Evolutionary conservation across 2,888 invertebrate species (phyloP), one percentile per base, ranked within the genome.

Genomic region (Ceramica pisi): DNA sequence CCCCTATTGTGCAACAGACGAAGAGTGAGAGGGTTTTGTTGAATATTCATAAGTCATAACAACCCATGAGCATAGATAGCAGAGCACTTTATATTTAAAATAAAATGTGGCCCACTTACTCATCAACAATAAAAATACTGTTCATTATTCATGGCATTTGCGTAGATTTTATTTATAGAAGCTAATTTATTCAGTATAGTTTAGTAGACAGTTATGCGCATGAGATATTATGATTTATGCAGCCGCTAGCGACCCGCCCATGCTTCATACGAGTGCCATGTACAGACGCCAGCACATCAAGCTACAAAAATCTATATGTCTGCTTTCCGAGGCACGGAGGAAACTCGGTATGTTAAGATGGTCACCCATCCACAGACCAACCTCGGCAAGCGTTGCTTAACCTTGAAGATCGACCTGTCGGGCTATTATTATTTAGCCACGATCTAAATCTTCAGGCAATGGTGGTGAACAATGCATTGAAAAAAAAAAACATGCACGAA

Each of bases 141-240:
- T 79, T 61, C 57, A 62, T 75, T 71, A 63, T 81, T 63, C 59
- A 77, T 23, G 9, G 64, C 51, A 19, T 63, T 59, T 50, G 35
- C 26, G 53, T 59, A 46, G 62, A 23, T 57, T 57, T 71, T 48
- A 26, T 61, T 21, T 53, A 46, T 35, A 38, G 9, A 64, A 59
- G 50, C 55, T 46, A 56, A 69, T 69, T 57, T 64, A 67, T 77
- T 77, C 62, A 26, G 41, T 23, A n/a, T 44, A 51, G 19, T 63
- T 57, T 72, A 44, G 50, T 57, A 35, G 41, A 31, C 19, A 7
- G 44, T 46, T 72, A 53, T n/a, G 41, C 41, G n/a, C 35, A 62
- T 21, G 50, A 57, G 31, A 60, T 67, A 61, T 35, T 23, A 16
- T 61, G 41, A 67, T 67, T 41, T 41, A 41, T 41, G 19, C 46